Evolutionary conservation across 2,113 vertebrate species (phyloP).

Genomic region (Ifrita kowaldi): DNA sequence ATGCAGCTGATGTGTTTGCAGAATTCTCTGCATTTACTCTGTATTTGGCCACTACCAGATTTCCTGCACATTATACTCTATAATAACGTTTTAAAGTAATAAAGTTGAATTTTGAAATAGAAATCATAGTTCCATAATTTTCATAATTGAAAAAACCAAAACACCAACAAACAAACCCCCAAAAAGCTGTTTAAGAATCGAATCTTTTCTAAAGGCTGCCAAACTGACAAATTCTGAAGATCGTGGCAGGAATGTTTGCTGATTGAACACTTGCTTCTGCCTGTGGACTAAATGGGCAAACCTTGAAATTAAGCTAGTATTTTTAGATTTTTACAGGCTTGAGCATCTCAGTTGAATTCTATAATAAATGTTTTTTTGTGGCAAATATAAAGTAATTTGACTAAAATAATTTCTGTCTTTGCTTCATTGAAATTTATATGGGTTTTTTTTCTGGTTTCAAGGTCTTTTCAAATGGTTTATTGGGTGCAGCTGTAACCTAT

Average conservation of each 20-base stretch:
- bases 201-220: not conserved
- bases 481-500: not conserved
- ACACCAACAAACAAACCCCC: not conserved
- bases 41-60: not conserved
- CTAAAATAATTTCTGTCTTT: not conserved
- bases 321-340: not conserved
- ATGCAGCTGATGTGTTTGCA: not conserved
- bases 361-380: not conserved
- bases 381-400: not conserved
- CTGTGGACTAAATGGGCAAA: not conserved
- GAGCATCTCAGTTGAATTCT: not conserved
- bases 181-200: not conserved
- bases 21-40: not conserved
- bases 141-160: not conserved
- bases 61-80: not conserved
- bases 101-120: not conserved
- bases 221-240: not conserved
- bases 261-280: not conserved
- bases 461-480: not conserved
- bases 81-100: not conserved
- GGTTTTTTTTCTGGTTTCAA: accelerated
- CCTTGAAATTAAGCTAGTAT: not conserved
- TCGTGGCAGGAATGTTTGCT: not conserved
- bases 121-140: not conserved
- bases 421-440: not conserved